Evolutionary conservation across 1,140 invertebrate genomes (phyloP), one percentile per base, ranked within the genome.

Genomic region (Zelostemma sp.): DNA sequence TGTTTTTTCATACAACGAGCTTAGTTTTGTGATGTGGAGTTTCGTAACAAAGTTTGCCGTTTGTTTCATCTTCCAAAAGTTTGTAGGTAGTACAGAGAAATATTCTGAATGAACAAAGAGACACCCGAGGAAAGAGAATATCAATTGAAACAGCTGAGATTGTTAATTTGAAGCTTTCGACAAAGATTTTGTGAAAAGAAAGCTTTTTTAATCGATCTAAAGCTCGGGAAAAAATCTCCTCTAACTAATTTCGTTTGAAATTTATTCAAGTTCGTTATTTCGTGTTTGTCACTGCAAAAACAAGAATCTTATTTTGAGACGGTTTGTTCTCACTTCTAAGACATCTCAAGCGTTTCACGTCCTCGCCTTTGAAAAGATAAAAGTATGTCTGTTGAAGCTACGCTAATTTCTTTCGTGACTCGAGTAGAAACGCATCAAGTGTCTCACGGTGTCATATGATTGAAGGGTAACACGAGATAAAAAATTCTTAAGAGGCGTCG

Each of bases 11-110:
- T 14, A 64, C 74, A 68, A 74, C 49, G 25, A 47, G 8, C 38
- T 54, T 18, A 28, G 55, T 65, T 57, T 50, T 55, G 25, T 12
- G 19, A 35, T 45, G 63, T 61, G 66, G 62, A 68, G 75, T 62
- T 76, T 75, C 17, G 31, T 66, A 66, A 72, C 58, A 62, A 78
- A 77, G 72, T 78, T 78, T 47, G 50, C 18, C 47, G 69, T 74
- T 73, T 58, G 66, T 57, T 79, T 78, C 73, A 73, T 76, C 67
- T 61, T 59, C 46, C 28, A 63, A 57, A 60, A 59, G 63, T 55
- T 45, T 50, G 17, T 9, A 19, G 21, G 48, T 38, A 62, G 57
- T 53, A 54, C 54, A 58, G 14, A 16, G 58, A 33, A 48, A 68
- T 67, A 67, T 58, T 25, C 41, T 40, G 60, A 61, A 43, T 53